phyloP scores from a whole-genome alignment of 2,888 invertebrate species.

The Petrolisthes cinctipes region DNA sequence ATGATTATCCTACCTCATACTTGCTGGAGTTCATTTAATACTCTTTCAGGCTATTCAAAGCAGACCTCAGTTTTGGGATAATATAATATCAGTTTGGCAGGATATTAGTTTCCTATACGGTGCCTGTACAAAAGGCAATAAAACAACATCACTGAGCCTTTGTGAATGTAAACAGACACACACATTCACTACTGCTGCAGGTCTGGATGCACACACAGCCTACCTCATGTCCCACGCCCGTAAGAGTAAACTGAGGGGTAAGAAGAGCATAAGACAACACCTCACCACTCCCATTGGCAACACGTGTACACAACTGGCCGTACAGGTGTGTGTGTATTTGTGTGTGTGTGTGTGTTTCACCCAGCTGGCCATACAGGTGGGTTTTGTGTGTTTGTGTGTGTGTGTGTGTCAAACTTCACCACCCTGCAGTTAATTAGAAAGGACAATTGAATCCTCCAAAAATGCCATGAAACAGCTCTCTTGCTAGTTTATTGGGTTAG shows the following conservation, averaged over 20 bases:
- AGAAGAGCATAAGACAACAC: slow-evolving; percentile 31
- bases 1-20: too few species aligned
- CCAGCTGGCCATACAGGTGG: neutral
- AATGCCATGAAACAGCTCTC: too few species aligned
- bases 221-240: slow-evolving; percentile 59
- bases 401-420: neutral
- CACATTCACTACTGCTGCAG: slow-evolving; percentile 14
- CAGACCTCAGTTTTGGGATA: too few species aligned
- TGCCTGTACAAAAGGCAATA: too few species aligned
- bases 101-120: too few species aligned
- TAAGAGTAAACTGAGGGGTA: slow-evolving; percentile 48
- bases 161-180: neutral
- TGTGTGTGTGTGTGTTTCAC: neutral
- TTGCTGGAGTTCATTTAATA: too few species aligned
- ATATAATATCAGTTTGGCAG: too few species aligned
- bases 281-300: slow-evolving; percentile 48
- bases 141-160: neutral
- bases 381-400: neutral
- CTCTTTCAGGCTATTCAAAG: too few species aligned
- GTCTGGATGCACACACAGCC: slow-evolving; percentile 45
- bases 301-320: slow-evolving; percentile 43
- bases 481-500: too few species aligned
- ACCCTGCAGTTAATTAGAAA: too few species aligned
- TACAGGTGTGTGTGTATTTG: slow-evolving; percentile 27
- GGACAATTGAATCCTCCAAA: too few species aligned